These are phyloP conservation scores for Leptoclinus maculatus DNA, from an alignment of 2,797 vertebrate genomes.

Conservation along the genomic window DNA sequence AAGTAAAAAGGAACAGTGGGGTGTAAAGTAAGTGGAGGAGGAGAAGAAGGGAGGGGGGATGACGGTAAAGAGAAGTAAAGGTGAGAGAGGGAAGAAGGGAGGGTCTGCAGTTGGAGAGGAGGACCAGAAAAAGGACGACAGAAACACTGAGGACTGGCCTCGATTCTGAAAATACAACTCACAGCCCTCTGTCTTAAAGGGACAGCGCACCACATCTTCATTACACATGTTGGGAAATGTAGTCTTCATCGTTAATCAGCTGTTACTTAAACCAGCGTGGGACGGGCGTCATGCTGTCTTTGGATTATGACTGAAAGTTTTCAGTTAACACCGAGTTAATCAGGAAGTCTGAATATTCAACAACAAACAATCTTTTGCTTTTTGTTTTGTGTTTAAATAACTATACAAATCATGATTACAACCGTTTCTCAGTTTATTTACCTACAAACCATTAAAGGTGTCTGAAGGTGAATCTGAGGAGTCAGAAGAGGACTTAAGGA, in stretches of 20 bases:
- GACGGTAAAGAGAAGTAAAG: not conserved
- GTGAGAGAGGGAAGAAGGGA: not conserved
- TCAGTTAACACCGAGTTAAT: not conserved
- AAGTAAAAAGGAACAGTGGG: not conserved
- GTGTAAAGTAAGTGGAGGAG: not conserved
- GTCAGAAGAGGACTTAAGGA: not conserved
- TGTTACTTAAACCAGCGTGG: not conserved
- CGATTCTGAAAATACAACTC: slow-evolving; percentile 56
- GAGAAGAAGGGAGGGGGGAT: not conserved
- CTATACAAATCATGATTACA: not conserved
- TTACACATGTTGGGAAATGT: not conserved
- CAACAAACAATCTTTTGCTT: not conserved
- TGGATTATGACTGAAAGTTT: not conserved
- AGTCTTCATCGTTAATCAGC: not conserved
- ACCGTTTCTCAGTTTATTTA: not conserved
- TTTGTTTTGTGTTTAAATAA: not conserved
- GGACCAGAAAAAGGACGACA: not conserved
- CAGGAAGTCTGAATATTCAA: not conserved
- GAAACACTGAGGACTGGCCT: slow-evolving; percentile 36
- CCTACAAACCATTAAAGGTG: not conserved
- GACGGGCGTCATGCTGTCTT: too few species aligned
- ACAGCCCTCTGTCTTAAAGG: slow-evolving; percentile 36
- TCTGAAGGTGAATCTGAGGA: not conserved
- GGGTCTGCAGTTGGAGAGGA: not conserved
- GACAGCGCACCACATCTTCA: not conserved